These are phyloP conservation scores for Aphelenchoides fujianensis DNA, from an alignment of 1,140 invertebrate genomes.

Conservation along the genomic window DNA sequence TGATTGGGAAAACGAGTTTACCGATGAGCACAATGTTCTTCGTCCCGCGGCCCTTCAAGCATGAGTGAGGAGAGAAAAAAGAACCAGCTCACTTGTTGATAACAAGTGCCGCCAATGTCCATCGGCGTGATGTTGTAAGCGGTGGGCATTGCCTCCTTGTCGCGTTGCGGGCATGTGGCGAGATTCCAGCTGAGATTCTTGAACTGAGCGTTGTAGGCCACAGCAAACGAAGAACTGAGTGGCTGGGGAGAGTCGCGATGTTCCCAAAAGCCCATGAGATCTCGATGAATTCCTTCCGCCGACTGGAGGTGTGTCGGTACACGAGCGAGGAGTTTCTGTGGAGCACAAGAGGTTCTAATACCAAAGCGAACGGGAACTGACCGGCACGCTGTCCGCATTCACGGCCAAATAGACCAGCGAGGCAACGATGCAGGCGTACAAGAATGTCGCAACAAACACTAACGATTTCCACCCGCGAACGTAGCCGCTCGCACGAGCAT, in stretches of 20 bases:
- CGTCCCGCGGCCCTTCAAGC: not conserved
- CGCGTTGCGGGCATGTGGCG: not conserved
- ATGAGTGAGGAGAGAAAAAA: too few species aligned
- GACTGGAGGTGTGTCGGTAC: not conserved
- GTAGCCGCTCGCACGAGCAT: not conserved
- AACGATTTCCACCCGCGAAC: not conserved
- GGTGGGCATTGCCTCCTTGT: not conserved
- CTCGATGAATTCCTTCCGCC: not conserved
- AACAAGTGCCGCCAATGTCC: not conserved
- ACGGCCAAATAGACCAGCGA: not conserved
- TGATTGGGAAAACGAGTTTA: too few species aligned
- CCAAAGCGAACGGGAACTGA: too few species aligned
- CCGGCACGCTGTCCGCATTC: not conserved
- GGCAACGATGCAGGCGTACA: not conserved
- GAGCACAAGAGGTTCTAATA: too few species aligned
- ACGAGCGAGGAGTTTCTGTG: not conserved
- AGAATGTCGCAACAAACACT: not conserved
- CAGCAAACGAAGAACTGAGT: not conserved
- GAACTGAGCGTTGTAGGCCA: not conserved
- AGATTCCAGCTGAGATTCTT: not conserved
- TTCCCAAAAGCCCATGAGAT: conserved; percentile 7
- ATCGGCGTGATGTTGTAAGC: not conserved
- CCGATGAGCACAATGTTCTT: conserved; percentile 10
- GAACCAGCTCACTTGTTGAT: too few species aligned
- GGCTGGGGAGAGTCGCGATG: not conserved